A percentile compares a stretch with the other conserved stretches of the same genome.
phyloP scores from a whole-genome alignment of 2,113 vertebrate genomes.

The Cyanocitta stelleri region DNA sequence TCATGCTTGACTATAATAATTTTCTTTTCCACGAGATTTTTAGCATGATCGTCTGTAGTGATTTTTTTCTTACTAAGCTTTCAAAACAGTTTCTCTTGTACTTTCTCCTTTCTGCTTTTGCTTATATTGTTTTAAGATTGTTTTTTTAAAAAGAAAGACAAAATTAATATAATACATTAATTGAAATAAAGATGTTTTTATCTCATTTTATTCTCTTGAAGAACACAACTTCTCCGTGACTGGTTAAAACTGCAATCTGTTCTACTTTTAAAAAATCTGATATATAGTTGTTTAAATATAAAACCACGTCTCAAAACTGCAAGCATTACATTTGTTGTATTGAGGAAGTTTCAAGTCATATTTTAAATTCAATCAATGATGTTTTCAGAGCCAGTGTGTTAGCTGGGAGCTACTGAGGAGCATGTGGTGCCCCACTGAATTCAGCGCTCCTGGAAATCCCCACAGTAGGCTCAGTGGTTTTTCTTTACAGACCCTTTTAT shows the following conservation, averaged over 20 bases:
- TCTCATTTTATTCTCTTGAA: not conserved
- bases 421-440: not conserved
- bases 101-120: not conserved
- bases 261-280: not conserved
- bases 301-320: not conserved
- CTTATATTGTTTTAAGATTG: not conserved
- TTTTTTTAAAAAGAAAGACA: not conserved
- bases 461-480: not conserved
- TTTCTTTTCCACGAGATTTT: not conserved
- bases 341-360: not conserved
- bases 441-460: not conserved
- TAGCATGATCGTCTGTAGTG: not conserved
- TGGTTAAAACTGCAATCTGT: not conserved
- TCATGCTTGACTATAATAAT: not conserved
- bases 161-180: not conserved
- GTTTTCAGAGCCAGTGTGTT: not conserved
- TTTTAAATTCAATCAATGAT: not conserved
- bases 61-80: not conserved
- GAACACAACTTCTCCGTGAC: not conserved
- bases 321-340: not conserved
- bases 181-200: not conserved
- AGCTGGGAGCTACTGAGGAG: not conserved
- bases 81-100: not conserved
- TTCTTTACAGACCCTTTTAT: not conserved
- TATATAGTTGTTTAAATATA: not conserved